Conservation (phyloP, 2,888 invertebrate genomes). For the Drosophila planitibia region DNA sequence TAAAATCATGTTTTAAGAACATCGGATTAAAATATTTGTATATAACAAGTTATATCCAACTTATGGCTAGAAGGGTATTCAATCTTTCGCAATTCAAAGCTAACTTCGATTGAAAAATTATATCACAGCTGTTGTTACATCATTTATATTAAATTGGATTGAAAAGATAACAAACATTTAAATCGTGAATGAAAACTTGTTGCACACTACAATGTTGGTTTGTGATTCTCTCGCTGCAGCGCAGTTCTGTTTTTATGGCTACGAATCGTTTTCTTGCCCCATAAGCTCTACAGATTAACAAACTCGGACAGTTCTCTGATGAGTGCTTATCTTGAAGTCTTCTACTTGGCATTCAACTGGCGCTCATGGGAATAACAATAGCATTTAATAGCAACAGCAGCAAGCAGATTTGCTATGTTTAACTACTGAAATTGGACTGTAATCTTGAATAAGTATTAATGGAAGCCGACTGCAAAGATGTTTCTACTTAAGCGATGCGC, state of each 20-base stretch:
- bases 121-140: constrained; percentile 16
- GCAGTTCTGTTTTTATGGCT: background rate
- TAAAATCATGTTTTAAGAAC: background rate
- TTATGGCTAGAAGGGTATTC: background rate
- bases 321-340: constrained; percentile 1
- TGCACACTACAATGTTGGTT: background rate
- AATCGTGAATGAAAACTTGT: background rate
- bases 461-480: constrained; percentile 16
- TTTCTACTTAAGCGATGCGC: constrained; percentile 34
- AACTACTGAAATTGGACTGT: constrained; percentile 13
- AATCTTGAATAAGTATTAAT: constrained; percentile 31
- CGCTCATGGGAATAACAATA: constrained; percentile 8
- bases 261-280: background rate
- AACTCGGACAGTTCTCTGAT: constrained; percentile 4
- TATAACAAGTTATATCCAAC: background rate
- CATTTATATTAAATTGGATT: background rate
- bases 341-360: constrained; percentile 10
- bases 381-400: constrained; percentile 12
- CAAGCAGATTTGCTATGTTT: background rate
- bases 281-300: constrained; percentile 5
- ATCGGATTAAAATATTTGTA: background rate
- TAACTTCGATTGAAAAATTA: constrained; percentile 34
- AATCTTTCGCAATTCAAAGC: background rate
- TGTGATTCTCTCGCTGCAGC: constrained; percentile 2
- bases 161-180: background rate